A percentile compares a stretch with the other conserved stretches of the same genome.
Conservation (phyloP, 1,140 invertebrate genomes). For the Hestina assimilis region DNA sequence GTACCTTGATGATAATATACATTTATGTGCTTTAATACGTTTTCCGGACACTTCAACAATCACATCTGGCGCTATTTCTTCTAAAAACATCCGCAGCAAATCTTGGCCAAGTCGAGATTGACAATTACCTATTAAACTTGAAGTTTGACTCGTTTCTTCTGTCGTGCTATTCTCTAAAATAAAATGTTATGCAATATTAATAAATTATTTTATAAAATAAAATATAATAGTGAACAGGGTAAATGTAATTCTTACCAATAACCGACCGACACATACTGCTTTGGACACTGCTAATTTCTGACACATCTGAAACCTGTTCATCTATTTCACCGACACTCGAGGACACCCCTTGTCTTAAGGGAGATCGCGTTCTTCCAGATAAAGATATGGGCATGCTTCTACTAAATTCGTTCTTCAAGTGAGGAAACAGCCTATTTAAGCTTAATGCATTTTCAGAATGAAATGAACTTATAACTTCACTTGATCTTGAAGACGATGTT, state of each 20-base stretch:
- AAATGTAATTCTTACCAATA: slow-evolving; percentile 45
- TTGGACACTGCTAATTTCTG: slow-evolving; percentile 66
- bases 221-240: not conserved
- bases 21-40: slow-evolving; percentile 92
- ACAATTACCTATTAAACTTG: slow-evolving; percentile 58
- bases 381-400: slow-evolving; percentile 64
- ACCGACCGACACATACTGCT: slow-evolving; percentile 63
- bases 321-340: slow-evolving; percentile 48
- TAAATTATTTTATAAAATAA: too few species aligned
- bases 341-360: slow-evolving; percentile 35
- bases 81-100: slow-evolving; percentile 91
- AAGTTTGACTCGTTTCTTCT: slow-evolving; percentile 59
- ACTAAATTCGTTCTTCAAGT: slow-evolving; percentile 67
- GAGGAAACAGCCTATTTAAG: slow-evolving; percentile 68
- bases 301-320: slow-evolving; percentile 52
- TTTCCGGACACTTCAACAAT: slow-evolving; percentile 88
- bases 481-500: slow-evolving; percentile 43
- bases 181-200: not conserved
- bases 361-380: slow-evolving; percentile 50
- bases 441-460: slow-evolving; percentile 72
- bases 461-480: slow-evolving; percentile 66
- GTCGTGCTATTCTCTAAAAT: slow-evolving; percentile 55
- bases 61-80: slow-evolving; percentile 92
- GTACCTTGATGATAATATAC: slow-evolving; percentile 89
- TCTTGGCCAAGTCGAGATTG: slow-evolving; percentile 87